Evolutionary conservation across 2,113 vertebrate species (phyloP), one percentile per base, ranked within the genome.

Genomic region (Poeciliopsis turrubarensis): DNA sequence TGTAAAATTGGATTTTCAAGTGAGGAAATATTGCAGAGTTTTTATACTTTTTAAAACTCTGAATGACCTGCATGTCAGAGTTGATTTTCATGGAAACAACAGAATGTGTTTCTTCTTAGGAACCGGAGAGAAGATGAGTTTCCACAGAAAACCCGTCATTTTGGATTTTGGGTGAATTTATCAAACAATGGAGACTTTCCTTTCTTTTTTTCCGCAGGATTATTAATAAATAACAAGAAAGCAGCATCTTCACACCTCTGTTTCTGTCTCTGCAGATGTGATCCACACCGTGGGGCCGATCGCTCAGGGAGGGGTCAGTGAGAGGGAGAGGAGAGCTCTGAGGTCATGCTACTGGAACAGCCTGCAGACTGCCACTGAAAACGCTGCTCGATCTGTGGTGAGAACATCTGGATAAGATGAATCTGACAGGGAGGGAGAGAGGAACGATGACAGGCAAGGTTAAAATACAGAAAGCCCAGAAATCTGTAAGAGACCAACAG

Each of bases 251-350:
- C 9, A 27, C 13, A 73, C 47, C 30, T 70, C 66, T 63, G 66
- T 61, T 7, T 75, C 26, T 60, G 19, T 72, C 47, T 70, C 51
- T 76, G 65, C 91, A 97, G 97, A 95, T 67, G 95, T 97, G 83
- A 95, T 97, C 88, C 97, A 97, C 91, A 96, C 96, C 0, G 96
- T 97, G 90, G 96, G 96, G 29, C 96, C 97, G 25, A 94, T 97
- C 11, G 94, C 70, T 37, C 89, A 91, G 85, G 94, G 65, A 82
- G 90, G 79, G 75, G 93, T 87, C 26, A 91, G 87, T 54, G 91
- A 90, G 79, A 90, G 47, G 77, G 91, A 86, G 84, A 89, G 71
- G 87, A 78, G 65, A 0, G 94, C 94, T 6, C 94, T 97, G 75
- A 92, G 87, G 81, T 94, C 89, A 61, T 97, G 96, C 90, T 97